A percentile compares a stretch with the other conserved stretches of the same genome.
These are phyloP conservation scores for Dromococcyx pavoninus DNA, from an alignment of 2,797 vertebrate genomes.

Conservation along the genomic window DNA sequence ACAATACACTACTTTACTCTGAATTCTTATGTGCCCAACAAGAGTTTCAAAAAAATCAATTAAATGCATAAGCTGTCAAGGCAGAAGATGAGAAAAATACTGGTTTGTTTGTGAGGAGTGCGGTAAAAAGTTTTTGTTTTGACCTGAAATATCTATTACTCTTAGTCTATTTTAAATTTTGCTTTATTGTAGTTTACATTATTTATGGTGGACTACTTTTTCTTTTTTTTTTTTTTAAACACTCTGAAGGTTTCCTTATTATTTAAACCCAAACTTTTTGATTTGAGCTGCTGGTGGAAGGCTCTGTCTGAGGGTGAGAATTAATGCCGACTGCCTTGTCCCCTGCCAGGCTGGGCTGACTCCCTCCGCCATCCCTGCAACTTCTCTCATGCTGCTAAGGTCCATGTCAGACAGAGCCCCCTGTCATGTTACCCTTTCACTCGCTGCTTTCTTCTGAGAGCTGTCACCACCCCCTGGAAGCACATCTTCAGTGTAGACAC, in stretches of 20 bases:
- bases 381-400: constrained; percentile 83
- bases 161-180: background rate
- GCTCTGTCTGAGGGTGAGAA: constrained; percentile 54
- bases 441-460: constrained; percentile 81
- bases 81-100: constrained; percentile 34
- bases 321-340: constrained; percentile 46
- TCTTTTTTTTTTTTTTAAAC: background rate
- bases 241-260: background rate
- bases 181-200: background rate
- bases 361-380: constrained; percentile 47
- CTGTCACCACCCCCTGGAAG: constrained; percentile 82
- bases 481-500: constrained; percentile 70
- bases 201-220: background rate
- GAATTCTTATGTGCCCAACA: background rate
- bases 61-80: constrained; percentile 5
- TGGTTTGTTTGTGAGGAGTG: background rate
- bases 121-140: constrained; percentile 32
- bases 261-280: constrained; percentile 31
- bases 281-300: background rate
- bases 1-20: background rate
- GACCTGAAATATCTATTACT: background rate
- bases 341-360: constrained; percentile 29
- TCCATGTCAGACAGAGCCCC: constrained; percentile 90
- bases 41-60: background rate
- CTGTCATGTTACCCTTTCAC: constrained; percentile 82